Evolutionary conservation across 2,888 invertebrate species (phyloP).

Genomic region (Amiota minor): DNA sequence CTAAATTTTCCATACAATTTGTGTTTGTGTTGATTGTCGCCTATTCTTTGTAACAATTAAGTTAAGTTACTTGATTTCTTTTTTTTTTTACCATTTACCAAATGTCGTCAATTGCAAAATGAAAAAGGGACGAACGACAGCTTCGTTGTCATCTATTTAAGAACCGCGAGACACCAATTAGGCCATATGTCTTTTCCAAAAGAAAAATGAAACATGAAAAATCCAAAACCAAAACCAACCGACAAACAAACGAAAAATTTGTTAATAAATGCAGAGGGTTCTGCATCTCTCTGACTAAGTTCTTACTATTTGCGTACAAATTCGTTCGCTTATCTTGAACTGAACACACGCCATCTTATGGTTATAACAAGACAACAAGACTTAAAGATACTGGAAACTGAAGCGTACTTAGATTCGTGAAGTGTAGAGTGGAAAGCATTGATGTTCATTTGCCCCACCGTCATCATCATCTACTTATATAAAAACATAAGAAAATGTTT

Average conservation of each 20-base stretch:
- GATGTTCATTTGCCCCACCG: too few relatives aligned
- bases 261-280: too few relatives aligned
- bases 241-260: background rate
- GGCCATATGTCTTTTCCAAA: slow-evolving; percentile 22
- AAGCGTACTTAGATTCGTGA: too few relatives aligned
- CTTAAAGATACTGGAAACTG: too few relatives aligned
- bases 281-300: too few relatives aligned
- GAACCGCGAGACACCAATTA: slow-evolving; percentile 20
- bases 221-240: background rate
- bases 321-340: slow-evolving; percentile 64
- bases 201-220: background rate
- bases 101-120: background rate
- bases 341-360: slow-evolving; percentile 63
- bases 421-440: too few relatives aligned
- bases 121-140: background rate
- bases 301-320: slow-evolving; percentile 21
- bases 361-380: slow-evolving; percentile 42
- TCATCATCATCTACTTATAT: too few relatives aligned
- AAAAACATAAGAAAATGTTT: too few relatives aligned
- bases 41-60: slow-evolving; percentile 17
- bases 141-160: slow-evolving; percentile 5
- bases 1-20: background rate
- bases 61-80: slow-evolving; percentile 8
- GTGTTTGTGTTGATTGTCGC: slow-evolving; percentile 18
- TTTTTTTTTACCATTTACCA: background rate